These are phyloP conservation scores for Oscheius myriophilus DNA, from an alignment of 2,888 invertebrate species.

Conservation along the genomic window DNA sequence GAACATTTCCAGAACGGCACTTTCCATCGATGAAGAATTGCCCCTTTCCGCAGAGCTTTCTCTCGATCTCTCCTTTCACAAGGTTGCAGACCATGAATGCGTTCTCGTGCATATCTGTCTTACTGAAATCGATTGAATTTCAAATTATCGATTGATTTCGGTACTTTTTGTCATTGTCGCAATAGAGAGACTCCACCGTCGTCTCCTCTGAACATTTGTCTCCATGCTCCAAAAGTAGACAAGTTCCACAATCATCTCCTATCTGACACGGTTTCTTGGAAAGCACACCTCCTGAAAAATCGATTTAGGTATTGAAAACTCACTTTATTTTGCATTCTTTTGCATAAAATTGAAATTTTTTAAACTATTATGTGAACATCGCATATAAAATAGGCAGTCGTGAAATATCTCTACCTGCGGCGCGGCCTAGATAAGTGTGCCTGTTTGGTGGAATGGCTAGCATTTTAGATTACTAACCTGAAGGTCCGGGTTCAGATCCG, in stretches of 20 bases:
- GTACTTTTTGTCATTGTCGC: slow-evolving; percentile 59
- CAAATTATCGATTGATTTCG: neutral
- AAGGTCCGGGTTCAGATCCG: too few species aligned
- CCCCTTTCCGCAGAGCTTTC: slow-evolving; percentile 54
- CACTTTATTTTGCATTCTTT: too few species aligned
- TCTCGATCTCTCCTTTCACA: slow-evolving; percentile 52
- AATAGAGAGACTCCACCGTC: slow-evolving; percentile 57
- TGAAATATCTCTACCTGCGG: too few species aligned
- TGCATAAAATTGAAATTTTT: too few species aligned
- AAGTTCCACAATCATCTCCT: slow-evolving; percentile 56
- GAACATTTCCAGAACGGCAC: slow-evolving; percentile 58
- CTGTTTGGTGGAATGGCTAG: too few species aligned
- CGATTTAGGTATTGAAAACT: neutral
- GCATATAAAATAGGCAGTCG: too few species aligned
- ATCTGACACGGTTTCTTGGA: slow-evolving; percentile 55
- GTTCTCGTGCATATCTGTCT: slow-evolving; percentile 67
- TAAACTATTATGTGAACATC: too few species aligned
- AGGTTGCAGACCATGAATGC: slow-evolving; percentile 65
- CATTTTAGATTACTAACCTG: too few species aligned
- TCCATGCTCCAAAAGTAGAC: slow-evolving; percentile 52
- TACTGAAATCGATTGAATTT: slow-evolving; percentile 44
- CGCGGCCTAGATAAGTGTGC: too few species aligned
- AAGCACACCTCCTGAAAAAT: slow-evolving; percentile 40
- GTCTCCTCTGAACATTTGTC: slow-evolving; percentile 54
- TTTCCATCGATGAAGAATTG: slow-evolving; percentile 65